Base-by-base conservation (phyloP, 2,888 invertebrate genomes). In the Leptinotarsa tumamoca region DNA sequence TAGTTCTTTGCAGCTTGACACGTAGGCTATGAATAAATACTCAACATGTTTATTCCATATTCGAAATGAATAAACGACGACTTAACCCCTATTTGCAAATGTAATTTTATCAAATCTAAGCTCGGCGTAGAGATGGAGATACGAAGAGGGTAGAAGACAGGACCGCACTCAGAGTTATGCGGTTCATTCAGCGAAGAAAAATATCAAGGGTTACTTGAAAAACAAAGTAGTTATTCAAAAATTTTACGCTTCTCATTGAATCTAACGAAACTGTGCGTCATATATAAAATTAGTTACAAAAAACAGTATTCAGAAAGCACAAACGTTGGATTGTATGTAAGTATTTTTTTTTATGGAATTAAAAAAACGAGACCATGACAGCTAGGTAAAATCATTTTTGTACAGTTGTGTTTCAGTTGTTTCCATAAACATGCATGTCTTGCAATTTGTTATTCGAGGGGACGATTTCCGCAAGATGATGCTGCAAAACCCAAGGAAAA, bases 31-130 rank as follows among this genome's bases (percentile, higher is more conserved):
- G 79, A 79, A 79, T 82, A 81, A 80, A 80, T 81, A 81, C 82
- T 80, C 80, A 83, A 83, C 81, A 82, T 82, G 83, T 80, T 83
- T 82, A 83, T 79, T 81, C 81, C 81, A 82, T 82, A 83, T 83
- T 81, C 79, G 79, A 83, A 83, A 82, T 83, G 82, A 82, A 83
- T 83, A 83, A 83, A 82, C 84, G 84, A 80, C 79, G 83, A 83
- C 84, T 86, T 86, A 87, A 85, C 85, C 86, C 86, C 86, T 85
- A 86, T 87, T 87, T 86, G 86, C 84, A 87, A 87, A 87, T 87
- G 86, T 87, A 87, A 88, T 87, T 86, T 87, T 85, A 84, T 85
- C 85, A 85, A 86, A 85, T 85, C 84, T 85, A 83, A 74, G 85
- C 84, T 74, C 78, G 80, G 79, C 75, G 79, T 76, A 78, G 79